These are phyloP conservation scores for Montipora capricornis DNA, from an alignment of 64 coral and sea anemone species.

Conservation along the genomic window DNA sequence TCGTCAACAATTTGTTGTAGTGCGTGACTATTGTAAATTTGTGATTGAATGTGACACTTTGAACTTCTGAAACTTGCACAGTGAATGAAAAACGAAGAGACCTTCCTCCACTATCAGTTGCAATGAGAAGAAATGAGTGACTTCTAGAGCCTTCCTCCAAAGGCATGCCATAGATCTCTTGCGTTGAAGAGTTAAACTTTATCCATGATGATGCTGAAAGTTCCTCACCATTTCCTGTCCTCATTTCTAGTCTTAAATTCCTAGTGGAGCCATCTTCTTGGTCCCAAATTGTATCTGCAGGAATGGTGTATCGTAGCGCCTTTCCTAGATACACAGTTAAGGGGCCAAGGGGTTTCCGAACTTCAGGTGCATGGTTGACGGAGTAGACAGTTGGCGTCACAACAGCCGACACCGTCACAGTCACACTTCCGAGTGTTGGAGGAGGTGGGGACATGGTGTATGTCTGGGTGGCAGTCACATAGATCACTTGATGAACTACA, in stretches of 20 bases:
- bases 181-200: slow-evolving; percentile 33
- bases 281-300: slow-evolving; percentile 67
- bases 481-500: slow-evolving; percentile 7
- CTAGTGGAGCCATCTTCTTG: slow-evolving; percentile 73
- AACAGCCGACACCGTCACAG: slow-evolving; percentile 51
- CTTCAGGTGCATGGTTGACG: neutral
- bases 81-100: neutral
- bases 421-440: slow-evolving; percentile 13
- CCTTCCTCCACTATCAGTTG: slow-evolving; percentile 60
- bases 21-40: slow-evolving; percentile 56
- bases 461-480: slow-evolving; percentile 56
- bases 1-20: slow-evolving; percentile 55
- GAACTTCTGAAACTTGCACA: slow-evolving; percentile 49
- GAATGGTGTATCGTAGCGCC: slow-evolving; percentile 51
- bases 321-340: slow-evolving; percentile 51
- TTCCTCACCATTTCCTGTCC: neutral
- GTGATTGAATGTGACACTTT: slow-evolving; percentile 12
- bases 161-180: slow-evolving; percentile 81
- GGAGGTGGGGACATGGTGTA: slow-evolving; percentile 45
- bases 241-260: slow-evolving; percentile 65
- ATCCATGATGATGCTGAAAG: slow-evolving; percentile 70
- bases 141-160: neutral
- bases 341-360: neutral
- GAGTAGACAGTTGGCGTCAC: neutral
- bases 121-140: slow-evolving; percentile 50